Evolutionary conservation across 1,140 invertebrate species (phyloP).

Genomic region (Zaprionus capensis): DNA sequence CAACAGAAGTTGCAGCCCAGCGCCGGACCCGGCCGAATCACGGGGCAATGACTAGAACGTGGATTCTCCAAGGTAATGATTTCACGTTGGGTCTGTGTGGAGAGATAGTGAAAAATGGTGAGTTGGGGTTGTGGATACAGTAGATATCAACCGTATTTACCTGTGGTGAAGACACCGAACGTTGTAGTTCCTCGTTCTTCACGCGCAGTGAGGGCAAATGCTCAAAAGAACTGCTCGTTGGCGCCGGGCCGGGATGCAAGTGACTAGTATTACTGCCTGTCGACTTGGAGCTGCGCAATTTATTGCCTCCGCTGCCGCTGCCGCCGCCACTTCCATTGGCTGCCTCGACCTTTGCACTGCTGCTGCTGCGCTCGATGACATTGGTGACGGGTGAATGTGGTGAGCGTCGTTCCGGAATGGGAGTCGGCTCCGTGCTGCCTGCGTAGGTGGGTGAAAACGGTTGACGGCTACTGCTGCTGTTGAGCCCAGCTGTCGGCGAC

Average conservation of each 20-base stretch:
- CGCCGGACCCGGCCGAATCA: conserved; percentile 91
- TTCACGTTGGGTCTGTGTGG: conserved; percentile 72
- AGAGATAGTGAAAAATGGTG: neutral
- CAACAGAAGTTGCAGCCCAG: conserved; percentile 94
- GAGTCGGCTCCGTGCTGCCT: conserved; percentile 51
- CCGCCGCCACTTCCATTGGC: conserved; percentile 49
- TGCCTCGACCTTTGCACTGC: conserved; percentile 34
- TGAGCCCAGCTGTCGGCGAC: conserved; percentile 52
- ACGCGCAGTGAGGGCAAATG: conserved; percentile 84
- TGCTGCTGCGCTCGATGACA: conserved; percentile 49
- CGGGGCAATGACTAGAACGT: conserved; percentile 89
- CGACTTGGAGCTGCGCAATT: conserved; percentile 73
- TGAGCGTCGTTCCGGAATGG: conserved; percentile 63
- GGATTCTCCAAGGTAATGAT: conserved; percentile 83
- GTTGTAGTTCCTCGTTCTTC: conserved; percentile 85
- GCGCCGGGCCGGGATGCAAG: conserved; percentile 64
- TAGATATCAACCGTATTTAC: conserved; percentile 41
- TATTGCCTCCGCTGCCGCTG: conserved; percentile 22
- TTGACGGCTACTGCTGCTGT: conserved; percentile 52
- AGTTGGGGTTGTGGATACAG: neutral
- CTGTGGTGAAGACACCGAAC: conserved; percentile 86
- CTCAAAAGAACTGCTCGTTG: conserved; percentile 76
- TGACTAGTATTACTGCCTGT: conserved; percentile 55
- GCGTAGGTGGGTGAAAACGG: conserved; percentile 69
- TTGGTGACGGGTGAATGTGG: conserved; percentile 55